A percentile compares a stretch with the other conserved stretches of the same genome.
phyloP scores from a whole-genome alignment of 2,797 vertebrate genomes.

The Hemitrygon akajei region DNA sequence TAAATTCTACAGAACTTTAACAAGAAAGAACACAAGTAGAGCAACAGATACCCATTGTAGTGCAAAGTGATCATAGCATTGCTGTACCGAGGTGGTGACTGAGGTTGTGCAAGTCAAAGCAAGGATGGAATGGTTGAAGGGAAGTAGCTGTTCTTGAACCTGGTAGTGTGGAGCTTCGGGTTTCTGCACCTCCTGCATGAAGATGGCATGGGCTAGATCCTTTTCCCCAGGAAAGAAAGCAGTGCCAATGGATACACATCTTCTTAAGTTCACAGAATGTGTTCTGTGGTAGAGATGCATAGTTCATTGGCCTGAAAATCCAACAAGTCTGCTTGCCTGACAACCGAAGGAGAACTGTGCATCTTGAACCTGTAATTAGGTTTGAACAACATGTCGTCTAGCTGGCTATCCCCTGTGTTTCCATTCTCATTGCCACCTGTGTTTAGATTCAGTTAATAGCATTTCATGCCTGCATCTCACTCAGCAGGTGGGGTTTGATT shows the following conservation, averaged over 20 bases:
- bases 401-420: neutral
- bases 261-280: neutral
- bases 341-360: neutral
- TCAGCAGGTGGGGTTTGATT: neutral
- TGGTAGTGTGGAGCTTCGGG: too few species aligned
- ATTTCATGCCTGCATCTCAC: conserved; percentile 15
- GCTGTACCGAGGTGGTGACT: too few species aligned
- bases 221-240: neutral
- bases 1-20: too few species aligned
- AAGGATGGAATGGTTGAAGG: too few species aligned
- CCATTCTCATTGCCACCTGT: conserved; percentile 18
- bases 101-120: too few species aligned
- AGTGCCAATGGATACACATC: neutral
- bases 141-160: too few species aligned
- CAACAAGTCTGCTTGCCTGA: conserved; percentile 4
- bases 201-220: neutral
- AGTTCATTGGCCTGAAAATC: neutral
- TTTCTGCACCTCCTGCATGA: too few species aligned
- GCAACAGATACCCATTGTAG: too few species aligned
- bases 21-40: too few species aligned
- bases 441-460: conserved; percentile 34
- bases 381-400: conserved; percentile 13
- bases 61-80: too few species aligned
- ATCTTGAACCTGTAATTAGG: conserved; percentile 25
- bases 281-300: neutral